A percentile compares a stretch with the other conserved stretches of the same genome.
These are phyloP conservation scores for Sminthurinus signatus DNA, from an alignment of 1,140 invertebrate species.

Conservation along the genomic window DNA sequence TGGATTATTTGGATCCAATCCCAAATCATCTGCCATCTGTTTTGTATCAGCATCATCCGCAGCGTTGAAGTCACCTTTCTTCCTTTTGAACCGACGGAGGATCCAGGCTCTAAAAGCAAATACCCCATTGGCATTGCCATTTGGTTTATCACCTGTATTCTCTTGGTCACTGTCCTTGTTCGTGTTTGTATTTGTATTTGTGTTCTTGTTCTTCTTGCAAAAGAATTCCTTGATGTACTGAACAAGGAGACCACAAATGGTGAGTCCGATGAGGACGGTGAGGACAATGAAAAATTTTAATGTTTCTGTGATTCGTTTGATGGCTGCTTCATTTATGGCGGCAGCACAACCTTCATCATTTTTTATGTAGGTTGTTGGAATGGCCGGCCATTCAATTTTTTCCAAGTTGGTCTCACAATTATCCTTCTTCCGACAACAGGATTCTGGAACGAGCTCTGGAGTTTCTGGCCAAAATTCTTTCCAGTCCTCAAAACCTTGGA, in stretches of 20 bases:
- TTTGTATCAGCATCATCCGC: too few species aligned
- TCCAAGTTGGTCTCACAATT: neutral
- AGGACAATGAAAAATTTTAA: slow-evolving; percentile 8
- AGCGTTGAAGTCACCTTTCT: too few species aligned
- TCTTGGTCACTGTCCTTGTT: too few species aligned
- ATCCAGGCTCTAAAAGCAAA: too few species aligned
- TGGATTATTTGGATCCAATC: too few species aligned
- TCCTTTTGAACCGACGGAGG: too few species aligned
- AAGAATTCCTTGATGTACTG: neutral
- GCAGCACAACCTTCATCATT: slow-evolving; percentile 6
- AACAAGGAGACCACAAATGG: neutral
- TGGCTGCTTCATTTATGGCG: neutral
- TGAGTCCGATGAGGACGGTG: neutral
- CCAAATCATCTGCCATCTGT: too few species aligned
- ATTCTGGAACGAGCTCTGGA: neutral
- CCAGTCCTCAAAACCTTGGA: neutral
- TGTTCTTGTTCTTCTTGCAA: neutral
- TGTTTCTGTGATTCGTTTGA: neutral
- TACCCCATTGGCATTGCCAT: too few species aligned
- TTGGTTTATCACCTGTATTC: too few species aligned
- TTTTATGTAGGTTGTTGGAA: slow-evolving; percentile 1
- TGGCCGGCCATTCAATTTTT: neutral
- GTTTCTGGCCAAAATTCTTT: neutral
- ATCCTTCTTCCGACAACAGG: neutral
- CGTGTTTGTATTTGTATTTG: neutral